Evolutionary conservation across 2,113 vertebrate genomes (phyloP), one percentile per base, ranked within the genome.

Genomic region (Sander lucioperca): DNA sequence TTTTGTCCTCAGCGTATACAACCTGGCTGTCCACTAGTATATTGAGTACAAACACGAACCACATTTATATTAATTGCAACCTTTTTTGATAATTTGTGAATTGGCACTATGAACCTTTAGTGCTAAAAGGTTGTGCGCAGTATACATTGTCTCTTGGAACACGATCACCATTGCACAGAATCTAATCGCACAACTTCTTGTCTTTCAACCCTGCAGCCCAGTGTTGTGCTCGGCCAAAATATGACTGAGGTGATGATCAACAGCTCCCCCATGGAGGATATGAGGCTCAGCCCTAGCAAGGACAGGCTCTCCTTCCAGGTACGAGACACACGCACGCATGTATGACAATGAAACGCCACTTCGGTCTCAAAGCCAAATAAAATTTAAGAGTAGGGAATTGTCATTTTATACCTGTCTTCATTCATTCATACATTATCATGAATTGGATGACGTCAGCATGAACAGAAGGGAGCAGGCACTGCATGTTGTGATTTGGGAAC

Each of bases 191-290:
- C 25, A 2, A 4, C 2, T 43, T 33, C 6, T 48, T 51, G n/a
- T 63, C 63, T 76, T 78, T 69, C 54, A 11, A 43, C 82, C 89
- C 79, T 79, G 67, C 94, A 99, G 97, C 95, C 88, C 97, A 88
- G 97, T 96, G 95, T 97, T 91, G 94, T 97, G 94, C 95, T 96
- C 93, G 93, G 95, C 65, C 94, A 94, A 95, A 95, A 97, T 77
- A 99, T 99, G 98, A 98, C 98, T 91, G 97, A 98, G 92, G 97
- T 99, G 94, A 97, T 98, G 96, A 97, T 99, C 95, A 99, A 69
- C 92, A 92, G 95, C 90, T 95, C 96, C 85, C 92, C 97, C 77
- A 98, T 99, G 95, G 98, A 99, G 53, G 97, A 99, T 87, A 98
- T 98, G 15, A 97, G 96, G 86, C 96, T 99, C 91, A 98, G 88